phyloP scores from a whole-genome alignment of 2,888 invertebrate genomes.

The Aspidiotus destructor region DNA sequence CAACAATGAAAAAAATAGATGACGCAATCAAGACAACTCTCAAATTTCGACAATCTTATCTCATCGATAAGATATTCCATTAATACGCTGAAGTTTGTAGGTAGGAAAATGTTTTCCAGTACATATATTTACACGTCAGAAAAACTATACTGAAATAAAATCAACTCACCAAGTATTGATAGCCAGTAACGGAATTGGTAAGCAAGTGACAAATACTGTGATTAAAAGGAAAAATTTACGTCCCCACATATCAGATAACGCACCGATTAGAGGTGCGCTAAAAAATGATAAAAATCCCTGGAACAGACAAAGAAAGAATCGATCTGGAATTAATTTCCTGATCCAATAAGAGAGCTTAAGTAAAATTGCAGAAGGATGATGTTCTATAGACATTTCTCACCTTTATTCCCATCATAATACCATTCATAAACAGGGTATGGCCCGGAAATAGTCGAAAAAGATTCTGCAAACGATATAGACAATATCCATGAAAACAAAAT shows the following conservation, averaged over 20 bases:
- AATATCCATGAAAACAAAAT: neutral
- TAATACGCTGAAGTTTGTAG: conserved; percentile 3
- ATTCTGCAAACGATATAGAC: conserved; percentile 49
- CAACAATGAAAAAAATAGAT: no score
- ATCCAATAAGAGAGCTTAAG: no score
- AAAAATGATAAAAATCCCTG: conserved; percentile 92
- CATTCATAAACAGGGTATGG: conserved; percentile 99
- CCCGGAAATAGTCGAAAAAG: conserved; percentile 96
- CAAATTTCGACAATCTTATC: no score
- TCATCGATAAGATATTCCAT: no score
- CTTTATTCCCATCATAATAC: conserved; percentile 96
- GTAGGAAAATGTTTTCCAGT: neutral
- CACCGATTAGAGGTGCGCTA: conserved; percentile 93
- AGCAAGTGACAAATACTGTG: conserved; percentile 97
- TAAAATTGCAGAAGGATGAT: no score
- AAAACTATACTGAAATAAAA: no score
- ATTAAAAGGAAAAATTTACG: conserved; percentile 94
- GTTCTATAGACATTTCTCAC: conserved; percentile 41
- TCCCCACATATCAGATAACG: conserved; percentile 96
- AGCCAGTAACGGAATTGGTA: conserved; percentile 96
- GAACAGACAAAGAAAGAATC: conserved; percentile 33
- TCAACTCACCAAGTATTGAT: conserved; percentile 82
- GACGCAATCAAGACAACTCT: no score
- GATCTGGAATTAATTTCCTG: no score
- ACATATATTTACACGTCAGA: no score